Evolutionary conservation across 2,797 vertebrate species (phyloP).

Genomic region (Hipposideros larvatus): DNA sequence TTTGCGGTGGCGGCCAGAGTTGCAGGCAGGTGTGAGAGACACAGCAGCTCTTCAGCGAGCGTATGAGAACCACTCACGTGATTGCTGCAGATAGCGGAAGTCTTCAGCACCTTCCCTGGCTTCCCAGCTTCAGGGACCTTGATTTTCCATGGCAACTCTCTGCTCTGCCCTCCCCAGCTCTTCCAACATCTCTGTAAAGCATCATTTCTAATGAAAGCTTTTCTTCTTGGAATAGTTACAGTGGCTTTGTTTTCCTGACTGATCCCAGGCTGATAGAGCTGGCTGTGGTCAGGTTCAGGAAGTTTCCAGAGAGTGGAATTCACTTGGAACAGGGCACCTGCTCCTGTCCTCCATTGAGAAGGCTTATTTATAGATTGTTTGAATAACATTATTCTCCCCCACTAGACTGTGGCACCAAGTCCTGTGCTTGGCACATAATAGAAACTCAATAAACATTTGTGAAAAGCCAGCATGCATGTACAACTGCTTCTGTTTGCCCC

Average conservation of each 20-base stretch:
- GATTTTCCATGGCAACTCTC: neutral
- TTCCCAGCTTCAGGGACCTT: neutral
- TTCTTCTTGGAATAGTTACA: neutral
- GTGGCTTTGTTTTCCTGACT: neutral
- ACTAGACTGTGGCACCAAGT: neutral
- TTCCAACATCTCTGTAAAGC: neutral
- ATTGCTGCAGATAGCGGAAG: neutral
- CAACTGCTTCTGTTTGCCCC: neutral
- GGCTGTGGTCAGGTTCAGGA: neutral
- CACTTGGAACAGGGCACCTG: neutral
- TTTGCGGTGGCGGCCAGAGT: neutral
- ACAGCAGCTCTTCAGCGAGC: neutral
- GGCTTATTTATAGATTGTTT: neutral
- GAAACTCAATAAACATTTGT: neutral
- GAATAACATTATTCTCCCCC: neutral
- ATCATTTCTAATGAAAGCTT: neutral
- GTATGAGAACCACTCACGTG: fast-evolving
- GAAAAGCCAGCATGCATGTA: neutral
- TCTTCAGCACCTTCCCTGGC: neutral
- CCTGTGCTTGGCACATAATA: neutral
- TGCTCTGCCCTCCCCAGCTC: neutral
- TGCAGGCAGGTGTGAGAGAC: neutral
- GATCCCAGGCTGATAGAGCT: neutral
- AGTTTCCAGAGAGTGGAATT: neutral
- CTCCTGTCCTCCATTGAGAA: neutral